These are phyloP conservation scores for Laupala kohalensis DNA, from an alignment of 1,140 invertebrate genomes.

Conservation along the genomic window DNA sequence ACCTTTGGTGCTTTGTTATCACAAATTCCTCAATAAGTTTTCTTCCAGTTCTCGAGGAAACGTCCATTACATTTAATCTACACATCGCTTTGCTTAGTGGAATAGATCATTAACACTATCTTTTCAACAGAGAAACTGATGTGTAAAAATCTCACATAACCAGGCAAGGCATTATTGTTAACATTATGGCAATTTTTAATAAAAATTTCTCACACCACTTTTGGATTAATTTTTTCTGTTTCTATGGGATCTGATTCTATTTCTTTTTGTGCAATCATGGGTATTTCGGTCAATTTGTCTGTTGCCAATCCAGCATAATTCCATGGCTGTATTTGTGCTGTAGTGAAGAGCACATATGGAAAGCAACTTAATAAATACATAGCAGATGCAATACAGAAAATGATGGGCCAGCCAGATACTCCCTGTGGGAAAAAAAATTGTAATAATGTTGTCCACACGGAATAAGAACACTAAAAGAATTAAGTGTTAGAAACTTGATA, in stretches of 20 bases:
- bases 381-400: not conserved
- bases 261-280: not conserved
- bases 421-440: not conserved
- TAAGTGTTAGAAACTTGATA: not conserved
- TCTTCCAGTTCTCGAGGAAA: too few species aligned
- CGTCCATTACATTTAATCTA: too few species aligned
- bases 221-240: not conserved
- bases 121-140: too few species aligned
- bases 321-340: constrained; percentile 2
- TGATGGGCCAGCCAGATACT: not conserved
- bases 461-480: not conserved
- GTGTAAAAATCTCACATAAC: too few species aligned
- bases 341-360: not conserved
- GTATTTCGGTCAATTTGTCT: not conserved
- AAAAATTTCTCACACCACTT: not conserved
- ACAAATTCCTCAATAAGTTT: too few species aligned
- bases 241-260: not conserved
- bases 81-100: too few species aligned
- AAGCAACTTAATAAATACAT: not conserved
- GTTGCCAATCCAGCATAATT: not conserved
- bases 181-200: too few species aligned
- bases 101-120: too few species aligned
- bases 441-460: not conserved
- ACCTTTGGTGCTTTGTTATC: too few species aligned
- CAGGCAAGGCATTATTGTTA: too few species aligned